Percentiles rank a stretch among this genome's conserved stretches.
Conservation (phyloP, 2,888 invertebrate genomes). For the Pollenia amentaria region DNA sequence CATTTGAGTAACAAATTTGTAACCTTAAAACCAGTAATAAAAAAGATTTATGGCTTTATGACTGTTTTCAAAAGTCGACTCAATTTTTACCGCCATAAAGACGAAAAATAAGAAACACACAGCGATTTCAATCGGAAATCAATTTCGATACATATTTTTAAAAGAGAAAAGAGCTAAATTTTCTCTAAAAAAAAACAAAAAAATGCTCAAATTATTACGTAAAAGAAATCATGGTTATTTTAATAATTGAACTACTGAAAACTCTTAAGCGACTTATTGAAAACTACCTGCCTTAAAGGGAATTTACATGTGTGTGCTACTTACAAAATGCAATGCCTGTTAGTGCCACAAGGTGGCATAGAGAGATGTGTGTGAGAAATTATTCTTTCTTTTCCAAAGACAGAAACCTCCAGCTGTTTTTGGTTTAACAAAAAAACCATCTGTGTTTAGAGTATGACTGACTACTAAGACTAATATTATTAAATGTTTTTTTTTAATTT, state of each 20-base stretch:
- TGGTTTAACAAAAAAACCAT: conserved; percentile 11
- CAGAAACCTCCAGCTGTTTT: conserved; percentile 58
- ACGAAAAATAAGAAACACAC: conserved; percentile 2
- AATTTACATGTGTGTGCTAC: conserved; percentile 1
- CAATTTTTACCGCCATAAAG: conserved; percentile 67
- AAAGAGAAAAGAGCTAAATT: background rate
- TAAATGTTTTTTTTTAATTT: conserved; percentile 23
- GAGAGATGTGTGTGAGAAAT: conserved; percentile 44
- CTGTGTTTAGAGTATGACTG: background rate
- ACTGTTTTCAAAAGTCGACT: conserved; percentile 71
- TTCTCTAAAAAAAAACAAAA: background rate
- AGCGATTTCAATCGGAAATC: background rate
- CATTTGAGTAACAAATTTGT: conserved; percentile 6
- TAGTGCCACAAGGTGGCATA: background rate
- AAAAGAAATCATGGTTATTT: conserved; percentile 33
- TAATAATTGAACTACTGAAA: background rate
- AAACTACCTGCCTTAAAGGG: conserved; percentile 37
- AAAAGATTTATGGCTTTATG: conserved; percentile 75
- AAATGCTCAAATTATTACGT: conserved; percentile 28
- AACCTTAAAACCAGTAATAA: conserved; percentile 62
- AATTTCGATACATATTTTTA: background rate
- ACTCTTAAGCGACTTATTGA: background rate
- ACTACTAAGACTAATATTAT: conserved; percentile 20
- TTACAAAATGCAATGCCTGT: conserved; percentile 12
- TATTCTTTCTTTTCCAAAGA: conserved; percentile 27